phyloP scores from a whole-genome alignment of 2,888 invertebrate genomes.

The Alcis repandata region DNA sequence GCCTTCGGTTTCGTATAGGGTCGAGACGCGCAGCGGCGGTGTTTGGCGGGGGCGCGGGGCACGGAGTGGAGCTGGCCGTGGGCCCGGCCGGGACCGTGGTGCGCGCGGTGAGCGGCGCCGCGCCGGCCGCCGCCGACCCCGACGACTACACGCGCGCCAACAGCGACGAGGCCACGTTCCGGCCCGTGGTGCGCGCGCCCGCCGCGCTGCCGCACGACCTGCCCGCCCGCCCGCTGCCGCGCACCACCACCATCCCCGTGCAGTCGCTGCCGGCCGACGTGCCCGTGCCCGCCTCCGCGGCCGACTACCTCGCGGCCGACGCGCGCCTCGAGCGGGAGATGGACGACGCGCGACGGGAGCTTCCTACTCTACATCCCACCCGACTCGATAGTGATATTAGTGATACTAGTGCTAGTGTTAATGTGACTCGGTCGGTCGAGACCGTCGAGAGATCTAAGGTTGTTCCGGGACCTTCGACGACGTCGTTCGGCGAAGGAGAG shows the following conservation, averaged over 20 bases:
- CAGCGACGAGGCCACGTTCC: slow-evolving; percentile 90
- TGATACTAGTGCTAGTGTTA: slow-evolving; percentile 61
- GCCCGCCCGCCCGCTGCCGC: slow-evolving; percentile 67
- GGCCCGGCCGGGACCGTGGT: slow-evolving; percentile 83
- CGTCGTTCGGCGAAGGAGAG: background rate
- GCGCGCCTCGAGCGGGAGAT: slow-evolving; percentile 50
- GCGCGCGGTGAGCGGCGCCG: slow-evolving; percentile 84
- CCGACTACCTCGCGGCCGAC: slow-evolving; percentile 34
- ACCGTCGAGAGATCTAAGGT: background rate
- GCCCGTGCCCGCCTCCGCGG: slow-evolving; percentile 31
- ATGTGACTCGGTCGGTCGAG: slow-evolving; percentile 1
- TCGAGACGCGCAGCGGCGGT: slow-evolving; percentile 65
- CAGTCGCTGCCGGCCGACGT: slow-evolving; percentile 56
- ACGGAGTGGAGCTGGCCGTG: slow-evolving; percentile 89
- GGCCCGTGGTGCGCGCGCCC: slow-evolving; percentile 88
- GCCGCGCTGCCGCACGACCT: slow-evolving; percentile 69
- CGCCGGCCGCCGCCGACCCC: slow-evolving; percentile 75
- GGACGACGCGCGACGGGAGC: slow-evolving; percentile 50
- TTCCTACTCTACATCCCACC: slow-evolving; percentile 74
- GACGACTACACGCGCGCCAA: slow-evolving; percentile 77
- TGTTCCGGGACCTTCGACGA: background rate
- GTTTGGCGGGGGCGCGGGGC: slow-evolving; percentile 74
- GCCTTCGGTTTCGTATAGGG: slow-evolving; percentile 95
- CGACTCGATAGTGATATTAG: slow-evolving; percentile 53
- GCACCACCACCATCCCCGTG: slow-evolving; percentile 75